Percentiles rank a stretch among this genome's conserved stretches.
These are phyloP conservation scores for Xylota sylvarum DNA, from an alignment of 2,888 invertebrate species.

Conservation along the genomic window DNA sequence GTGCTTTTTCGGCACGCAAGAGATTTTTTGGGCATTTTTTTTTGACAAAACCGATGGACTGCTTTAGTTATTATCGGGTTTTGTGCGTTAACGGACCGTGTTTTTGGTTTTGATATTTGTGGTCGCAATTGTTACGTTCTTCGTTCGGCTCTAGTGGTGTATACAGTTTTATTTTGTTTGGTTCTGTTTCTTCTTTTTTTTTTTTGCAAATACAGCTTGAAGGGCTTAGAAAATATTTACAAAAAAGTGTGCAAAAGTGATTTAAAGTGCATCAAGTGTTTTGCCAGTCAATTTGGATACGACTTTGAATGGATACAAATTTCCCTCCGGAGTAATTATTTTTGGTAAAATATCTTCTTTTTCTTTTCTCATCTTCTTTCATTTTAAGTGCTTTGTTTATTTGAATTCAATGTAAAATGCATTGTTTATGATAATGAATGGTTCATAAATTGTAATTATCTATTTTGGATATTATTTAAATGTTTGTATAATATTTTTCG, in stretches of 20 bases:
- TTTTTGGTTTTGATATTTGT: slow-evolving; percentile 31
- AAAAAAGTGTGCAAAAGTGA: not conserved
- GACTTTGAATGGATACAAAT: slow-evolving; percentile 12
- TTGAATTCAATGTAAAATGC: slow-evolving; percentile 9
- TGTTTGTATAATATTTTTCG: slow-evolving; percentile 8
- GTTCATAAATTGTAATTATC: slow-evolving; percentile 32
- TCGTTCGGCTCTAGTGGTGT: not conserved
- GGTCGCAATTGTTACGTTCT: slow-evolving; percentile 18
- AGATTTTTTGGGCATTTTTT: slow-evolving; percentile 63
- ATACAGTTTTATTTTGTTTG: too few species aligned
- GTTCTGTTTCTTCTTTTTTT: not conserved
- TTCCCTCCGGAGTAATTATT: not conserved
- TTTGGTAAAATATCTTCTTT: slow-evolving; percentile 19
- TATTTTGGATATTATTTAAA: slow-evolving; percentile 20
- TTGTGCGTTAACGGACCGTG: slow-evolving; percentile 71
- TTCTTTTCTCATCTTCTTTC: not conserved
- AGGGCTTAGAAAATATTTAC: not conserved
- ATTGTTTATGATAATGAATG: slow-evolving; percentile 29
- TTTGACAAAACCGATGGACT: slow-evolving; percentile 51
- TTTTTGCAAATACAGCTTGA: not conserved
- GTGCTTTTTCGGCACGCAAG: slow-evolving; percentile 67
- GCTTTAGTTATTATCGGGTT: slow-evolving; percentile 76
- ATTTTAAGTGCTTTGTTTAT: not conserved
- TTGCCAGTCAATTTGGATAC: slow-evolving; percentile 17
- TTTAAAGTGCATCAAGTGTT: not conserved